These are phyloP conservation scores for Tribolium madens DNA, from an alignment of 1,140 invertebrate species.

Conservation along the genomic window DNA sequence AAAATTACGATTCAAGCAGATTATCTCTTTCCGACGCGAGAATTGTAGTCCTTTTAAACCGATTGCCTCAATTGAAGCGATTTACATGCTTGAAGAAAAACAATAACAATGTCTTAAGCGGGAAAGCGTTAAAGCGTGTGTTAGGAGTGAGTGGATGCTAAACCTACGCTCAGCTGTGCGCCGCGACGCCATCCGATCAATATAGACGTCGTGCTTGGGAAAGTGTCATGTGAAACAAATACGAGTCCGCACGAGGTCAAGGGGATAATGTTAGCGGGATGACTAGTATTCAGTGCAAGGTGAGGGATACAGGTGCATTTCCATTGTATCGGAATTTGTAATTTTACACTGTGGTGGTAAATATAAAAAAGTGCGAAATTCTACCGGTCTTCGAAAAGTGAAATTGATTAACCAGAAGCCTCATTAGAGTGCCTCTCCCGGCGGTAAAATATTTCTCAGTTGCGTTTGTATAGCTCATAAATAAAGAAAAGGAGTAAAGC, in stretches of 20 bases:
- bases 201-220: conserved; percentile 53
- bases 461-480: conserved; percentile 7
- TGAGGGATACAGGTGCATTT: conserved; percentile 1
- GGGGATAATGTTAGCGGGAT: conserved; percentile 47
- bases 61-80: conserved; percentile 44
- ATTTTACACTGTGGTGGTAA: not conserved
- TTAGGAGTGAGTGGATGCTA: conserved; percentile 27
- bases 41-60: conserved; percentile 30
- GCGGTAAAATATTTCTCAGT: conserved; percentile 10
- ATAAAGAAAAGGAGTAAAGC: conserved; percentile 4
- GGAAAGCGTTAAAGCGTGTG: conserved; percentile 45
- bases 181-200: conserved; percentile 49
- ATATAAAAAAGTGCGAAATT: too few relatives aligned
- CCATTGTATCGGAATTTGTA: not conserved
- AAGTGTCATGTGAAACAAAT: conserved; percentile 53
- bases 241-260: conserved; percentile 48
- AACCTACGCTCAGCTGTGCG: conserved; percentile 47
- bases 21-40: conserved; percentile 21
- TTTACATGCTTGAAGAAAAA: conserved; percentile 46
- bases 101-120: conserved; percentile 47
- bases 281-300: conserved; percentile 44
- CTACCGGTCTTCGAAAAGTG: too few relatives aligned
- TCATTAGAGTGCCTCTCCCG: conserved; percentile 2
- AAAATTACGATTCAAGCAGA: too few relatives aligned
- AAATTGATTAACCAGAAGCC: too few relatives aligned